Percentiles rank a stretch among this genome's conserved stretches.
phyloP scores from a whole-genome alignment of 2,113 vertebrate species.

The Melierax canorus region DNA sequence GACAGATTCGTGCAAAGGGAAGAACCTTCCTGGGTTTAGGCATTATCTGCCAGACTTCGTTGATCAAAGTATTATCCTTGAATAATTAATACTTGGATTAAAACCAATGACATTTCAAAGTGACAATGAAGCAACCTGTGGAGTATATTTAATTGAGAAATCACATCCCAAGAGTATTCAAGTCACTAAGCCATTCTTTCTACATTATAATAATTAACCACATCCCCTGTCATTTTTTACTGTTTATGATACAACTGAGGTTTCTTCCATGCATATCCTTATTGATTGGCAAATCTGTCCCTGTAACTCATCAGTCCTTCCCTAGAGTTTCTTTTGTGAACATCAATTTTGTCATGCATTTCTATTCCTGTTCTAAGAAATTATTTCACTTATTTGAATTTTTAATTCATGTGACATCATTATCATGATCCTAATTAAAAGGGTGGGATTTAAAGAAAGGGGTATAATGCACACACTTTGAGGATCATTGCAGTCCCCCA shows the following conservation, averaged over 20 bases:
- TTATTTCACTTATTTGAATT: not conserved
- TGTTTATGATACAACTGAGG: constrained; percentile 1
- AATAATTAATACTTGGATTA: constrained; percentile 31
- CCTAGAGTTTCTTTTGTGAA: not conserved
- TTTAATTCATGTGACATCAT: not conserved
- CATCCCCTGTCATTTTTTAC: constrained; percentile 4
- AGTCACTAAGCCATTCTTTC: constrained; percentile 5
- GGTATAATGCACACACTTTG: not conserved
- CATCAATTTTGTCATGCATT: not conserved
- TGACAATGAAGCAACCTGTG: not conserved
- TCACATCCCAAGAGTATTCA: not conserved
- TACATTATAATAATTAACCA: not conserved
- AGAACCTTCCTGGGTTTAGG: not conserved
- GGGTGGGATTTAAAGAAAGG: not conserved
- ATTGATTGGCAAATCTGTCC: not conserved
- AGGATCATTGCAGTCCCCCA: not conserved
- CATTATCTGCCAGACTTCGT: not conserved
- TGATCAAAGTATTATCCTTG: not conserved
- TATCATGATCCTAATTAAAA: not conserved
- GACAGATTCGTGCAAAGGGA: not conserved
- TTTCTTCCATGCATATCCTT: not conserved
- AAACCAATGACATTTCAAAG: constrained; percentile 20
- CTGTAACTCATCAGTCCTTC: not conserved
- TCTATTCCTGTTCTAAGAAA: not conserved
- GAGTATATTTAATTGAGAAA: constrained; percentile 40